phyloP scores from a whole-genome alignment of 2,888 invertebrate genomes.

The Physocephala rufipes region DNA sequence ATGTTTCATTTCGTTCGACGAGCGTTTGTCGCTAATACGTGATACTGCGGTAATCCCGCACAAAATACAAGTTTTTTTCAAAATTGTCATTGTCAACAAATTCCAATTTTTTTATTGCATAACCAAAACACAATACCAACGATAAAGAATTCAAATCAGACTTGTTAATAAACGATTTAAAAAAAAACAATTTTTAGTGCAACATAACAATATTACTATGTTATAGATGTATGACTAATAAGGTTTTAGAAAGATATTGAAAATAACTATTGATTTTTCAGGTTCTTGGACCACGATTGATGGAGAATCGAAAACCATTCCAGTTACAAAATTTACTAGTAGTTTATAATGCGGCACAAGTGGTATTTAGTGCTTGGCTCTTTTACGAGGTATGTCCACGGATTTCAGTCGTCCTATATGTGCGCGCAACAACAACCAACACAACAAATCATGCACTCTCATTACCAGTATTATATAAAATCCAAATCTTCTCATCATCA shows the following conservation, averaged over 20 bases:
- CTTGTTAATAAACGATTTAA: no score
- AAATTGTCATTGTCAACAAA: no score
- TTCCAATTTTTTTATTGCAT: no score
- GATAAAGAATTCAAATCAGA: no score
- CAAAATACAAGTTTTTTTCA: no score
- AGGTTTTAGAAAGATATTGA: conserved; percentile 13
- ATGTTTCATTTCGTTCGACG: no score
- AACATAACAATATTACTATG: no score
- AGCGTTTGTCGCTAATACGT: no score
- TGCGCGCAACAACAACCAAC: conserved; percentile 25
- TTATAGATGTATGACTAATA: no score
- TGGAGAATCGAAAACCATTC: conserved; percentile 92
- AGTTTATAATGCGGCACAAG: conserved; percentile 88
- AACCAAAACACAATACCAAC: no score
- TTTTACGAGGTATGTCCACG: conserved; percentile 85
- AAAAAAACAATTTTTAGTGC: no score
- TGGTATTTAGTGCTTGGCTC: conserved; percentile 87
- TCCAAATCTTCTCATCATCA: neutral
- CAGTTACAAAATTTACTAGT: conserved; percentile 81
- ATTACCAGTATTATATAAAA: neutral
- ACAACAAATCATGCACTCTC: neutral
- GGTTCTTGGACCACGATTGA: conserved; percentile 86
- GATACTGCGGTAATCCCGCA: no score
- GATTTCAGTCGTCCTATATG: neutral
- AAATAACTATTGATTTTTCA: conserved; percentile 61